Percentiles rank a stretch among this genome's conserved stretches.
phyloP scores from a whole-genome alignment of 30 jellyfish, hydroid and myxozoan genomes.

The Aurelia sp. region DNA sequence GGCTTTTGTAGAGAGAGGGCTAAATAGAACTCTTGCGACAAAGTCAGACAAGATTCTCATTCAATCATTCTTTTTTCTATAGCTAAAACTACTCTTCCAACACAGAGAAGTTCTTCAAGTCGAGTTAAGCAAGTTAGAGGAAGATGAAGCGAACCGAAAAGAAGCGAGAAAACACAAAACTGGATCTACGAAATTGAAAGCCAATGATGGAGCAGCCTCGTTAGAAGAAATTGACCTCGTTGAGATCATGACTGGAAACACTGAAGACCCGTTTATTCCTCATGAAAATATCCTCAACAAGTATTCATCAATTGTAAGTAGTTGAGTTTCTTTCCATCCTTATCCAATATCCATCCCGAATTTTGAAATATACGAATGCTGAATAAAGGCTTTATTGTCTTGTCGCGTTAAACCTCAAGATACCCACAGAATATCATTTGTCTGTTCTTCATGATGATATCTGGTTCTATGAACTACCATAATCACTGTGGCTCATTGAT shows the following conservation, averaged over 20 bases:
- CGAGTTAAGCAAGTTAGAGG: slow-evolving; percentile 27
- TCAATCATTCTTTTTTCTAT: neutral
- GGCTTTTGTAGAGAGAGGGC: no score
- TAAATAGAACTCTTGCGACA: no score
- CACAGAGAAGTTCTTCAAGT: slow-evolving; percentile 52
- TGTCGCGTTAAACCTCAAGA: no score
- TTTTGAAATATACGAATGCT: no score
- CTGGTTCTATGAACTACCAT: no score
- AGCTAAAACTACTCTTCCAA: slow-evolving; percentile 44
- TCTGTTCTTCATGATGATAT: no score
- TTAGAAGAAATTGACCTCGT: slow-evolving; percentile 58
- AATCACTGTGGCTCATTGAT: no score
- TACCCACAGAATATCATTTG: no score
- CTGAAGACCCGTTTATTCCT: slow-evolving; percentile 76
- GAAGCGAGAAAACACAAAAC: slow-evolving; percentile 25
- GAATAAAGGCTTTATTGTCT: no score
- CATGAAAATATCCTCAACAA: slow-evolving; percentile 63
- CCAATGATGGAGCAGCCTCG: neutral
- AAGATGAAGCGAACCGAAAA: slow-evolving; percentile 28
- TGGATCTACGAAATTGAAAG: neutral
- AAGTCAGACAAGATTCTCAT: no score
- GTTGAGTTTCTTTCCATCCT: neutral
- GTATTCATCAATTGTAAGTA: slow-evolving; percentile 63
- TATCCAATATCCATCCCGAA: no score
- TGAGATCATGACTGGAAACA: slow-evolving; percentile 57